Conservation (phyloP, 2,797 vertebrate species). For the Botia kubotai region DNA sequence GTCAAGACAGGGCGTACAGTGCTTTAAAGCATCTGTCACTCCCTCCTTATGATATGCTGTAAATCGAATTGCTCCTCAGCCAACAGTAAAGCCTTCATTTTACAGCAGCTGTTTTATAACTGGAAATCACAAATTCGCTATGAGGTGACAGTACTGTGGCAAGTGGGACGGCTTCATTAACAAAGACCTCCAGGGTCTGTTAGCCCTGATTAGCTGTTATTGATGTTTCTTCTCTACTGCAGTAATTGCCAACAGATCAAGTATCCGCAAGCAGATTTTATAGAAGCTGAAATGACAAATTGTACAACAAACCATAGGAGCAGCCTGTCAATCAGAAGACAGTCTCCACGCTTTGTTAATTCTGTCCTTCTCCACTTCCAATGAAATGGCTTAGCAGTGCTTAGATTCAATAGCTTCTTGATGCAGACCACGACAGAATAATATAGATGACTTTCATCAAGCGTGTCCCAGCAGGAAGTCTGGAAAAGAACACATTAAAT, state of each 20-base stretch:
- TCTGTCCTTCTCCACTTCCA: conserved; percentile 16
- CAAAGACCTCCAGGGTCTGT: conserved; percentile 24
- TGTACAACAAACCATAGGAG: neutral
- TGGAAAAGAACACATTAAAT: conserved; percentile 37
- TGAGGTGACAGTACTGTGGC: conserved; percentile 1
- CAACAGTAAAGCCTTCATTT: conserved; percentile 21
- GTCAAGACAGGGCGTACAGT: conserved; percentile 16
- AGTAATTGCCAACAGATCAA: conserved; percentile 23
- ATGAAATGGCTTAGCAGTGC: conserved; percentile 20
- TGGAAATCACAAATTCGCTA: conserved; percentile 12
- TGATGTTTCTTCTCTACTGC: conserved; percentile 15
- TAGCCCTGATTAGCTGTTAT: conserved; percentile 34
- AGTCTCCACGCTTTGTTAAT: conserved; percentile 13
- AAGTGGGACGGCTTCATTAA: conserved; percentile 24
- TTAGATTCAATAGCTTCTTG: conserved; percentile 26
- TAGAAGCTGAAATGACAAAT: conserved; percentile 5
- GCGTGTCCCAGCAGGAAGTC: conserved; percentile 24
- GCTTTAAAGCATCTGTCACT: conserved; percentile 61
- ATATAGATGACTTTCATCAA: conserved; percentile 43
- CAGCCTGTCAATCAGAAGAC: neutral
- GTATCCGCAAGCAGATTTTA: neutral
- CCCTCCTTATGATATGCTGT: conserved; percentile 48
- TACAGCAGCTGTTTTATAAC: conserved; percentile 30
- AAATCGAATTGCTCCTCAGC: conserved; percentile 11
- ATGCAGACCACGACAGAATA: conserved; percentile 27